Percentiles rank a stretch among this genome's conserved stretches.
Conservation (phyloP, 2,113 vertebrate genomes). For the Pimephales promelas region DNA sequence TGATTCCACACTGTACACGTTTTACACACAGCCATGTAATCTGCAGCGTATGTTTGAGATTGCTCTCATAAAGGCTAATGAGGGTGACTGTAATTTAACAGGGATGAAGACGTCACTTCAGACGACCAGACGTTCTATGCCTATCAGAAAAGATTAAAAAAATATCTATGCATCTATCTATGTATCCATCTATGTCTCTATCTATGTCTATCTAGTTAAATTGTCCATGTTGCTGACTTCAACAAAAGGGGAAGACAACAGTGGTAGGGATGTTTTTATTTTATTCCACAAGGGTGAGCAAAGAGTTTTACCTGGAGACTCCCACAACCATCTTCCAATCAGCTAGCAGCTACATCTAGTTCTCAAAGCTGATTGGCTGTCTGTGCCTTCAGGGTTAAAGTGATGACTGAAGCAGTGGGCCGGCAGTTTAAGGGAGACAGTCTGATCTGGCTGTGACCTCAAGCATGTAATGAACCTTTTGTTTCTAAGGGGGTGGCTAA, state of each 20-base stretch:
- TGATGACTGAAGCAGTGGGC: slow-evolving; percentile 30
- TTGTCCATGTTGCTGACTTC: slow-evolving; percentile 27
- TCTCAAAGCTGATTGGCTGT: slow-evolving; percentile 55
- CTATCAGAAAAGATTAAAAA: slow-evolving; percentile 3
- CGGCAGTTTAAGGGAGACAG: neutral
- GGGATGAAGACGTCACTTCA: slow-evolving; percentile 34
- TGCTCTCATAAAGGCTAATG: slow-evolving; percentile 52
- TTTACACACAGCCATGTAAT: slow-evolving; percentile 60
- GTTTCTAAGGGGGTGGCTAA: neutral
- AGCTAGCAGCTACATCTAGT: slow-evolving; percentile 22
- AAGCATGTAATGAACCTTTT: slow-evolving; percentile 5
- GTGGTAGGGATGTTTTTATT: slow-evolving; percentile 38
- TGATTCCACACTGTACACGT: slow-evolving; percentile 59
- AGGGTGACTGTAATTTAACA: slow-evolving; percentile 45
- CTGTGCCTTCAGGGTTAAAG: slow-evolving; percentile 9
- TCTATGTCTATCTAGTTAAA: too few relatives aligned
- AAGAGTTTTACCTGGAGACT: slow-evolving; percentile 62
- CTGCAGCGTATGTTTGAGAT: slow-evolving; percentile 36
- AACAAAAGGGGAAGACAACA: slow-evolving; percentile 5
- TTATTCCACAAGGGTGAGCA: slow-evolving; percentile 42
- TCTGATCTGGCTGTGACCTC: slow-evolving; percentile 35
- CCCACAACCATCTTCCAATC: slow-evolving; percentile 50
- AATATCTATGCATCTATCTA: neutral
- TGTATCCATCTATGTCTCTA: neutral
- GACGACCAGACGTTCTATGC: neutral